Conservation (phyloP, 1,140 invertebrate species). For the Cephus cinctus region DNA sequence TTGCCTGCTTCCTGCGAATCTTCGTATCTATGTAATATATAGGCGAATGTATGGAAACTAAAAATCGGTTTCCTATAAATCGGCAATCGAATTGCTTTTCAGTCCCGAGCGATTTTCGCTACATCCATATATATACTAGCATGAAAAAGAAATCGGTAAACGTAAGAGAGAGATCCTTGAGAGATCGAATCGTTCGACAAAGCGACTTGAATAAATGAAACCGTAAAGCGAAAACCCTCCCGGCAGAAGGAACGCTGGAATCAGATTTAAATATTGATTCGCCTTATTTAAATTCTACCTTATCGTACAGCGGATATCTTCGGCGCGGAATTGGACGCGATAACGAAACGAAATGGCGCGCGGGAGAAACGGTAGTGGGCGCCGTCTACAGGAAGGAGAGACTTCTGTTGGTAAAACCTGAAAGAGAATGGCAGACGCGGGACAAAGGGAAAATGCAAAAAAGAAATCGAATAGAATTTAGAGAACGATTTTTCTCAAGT, state of each 20-base stretch:
- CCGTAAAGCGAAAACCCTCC: slow-evolving; percentile 20
- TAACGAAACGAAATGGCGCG: not conserved
- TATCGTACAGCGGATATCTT: slow-evolving; percentile 7
- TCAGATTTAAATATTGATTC: slow-evolving; percentile 55
- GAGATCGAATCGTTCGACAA: slow-evolving; percentile 38
- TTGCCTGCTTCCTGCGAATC: too few relatives aligned
- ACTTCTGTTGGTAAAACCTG: not conserved
- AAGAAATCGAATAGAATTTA: slow-evolving; percentile 19
- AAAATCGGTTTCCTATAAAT: too few relatives aligned
- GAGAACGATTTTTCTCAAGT: slow-evolving; percentile 20
- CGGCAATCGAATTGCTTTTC: too few relatives aligned
- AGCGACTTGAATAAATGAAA: slow-evolving; percentile 47
- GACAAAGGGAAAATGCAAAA: slow-evolving; percentile 21
- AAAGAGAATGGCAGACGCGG: not conserved
- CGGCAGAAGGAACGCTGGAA: too few relatives aligned
- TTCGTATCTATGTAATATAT: too few relatives aligned
- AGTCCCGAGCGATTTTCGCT: too few relatives aligned
- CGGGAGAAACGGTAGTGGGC: not conserved
- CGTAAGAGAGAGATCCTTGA: slow-evolving; percentile 14
- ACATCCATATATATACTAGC: too few relatives aligned
- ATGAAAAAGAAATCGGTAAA: too few relatives aligned
- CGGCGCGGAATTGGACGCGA: slow-evolving; percentile 7
- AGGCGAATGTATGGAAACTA: too few relatives aligned
- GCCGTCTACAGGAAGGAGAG: not conserved
- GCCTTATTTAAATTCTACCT: slow-evolving; percentile 51